Evolutionary conservation across 2,113 vertebrate species (phyloP).

Genomic region (Forbesichthys agassizii): DNA sequence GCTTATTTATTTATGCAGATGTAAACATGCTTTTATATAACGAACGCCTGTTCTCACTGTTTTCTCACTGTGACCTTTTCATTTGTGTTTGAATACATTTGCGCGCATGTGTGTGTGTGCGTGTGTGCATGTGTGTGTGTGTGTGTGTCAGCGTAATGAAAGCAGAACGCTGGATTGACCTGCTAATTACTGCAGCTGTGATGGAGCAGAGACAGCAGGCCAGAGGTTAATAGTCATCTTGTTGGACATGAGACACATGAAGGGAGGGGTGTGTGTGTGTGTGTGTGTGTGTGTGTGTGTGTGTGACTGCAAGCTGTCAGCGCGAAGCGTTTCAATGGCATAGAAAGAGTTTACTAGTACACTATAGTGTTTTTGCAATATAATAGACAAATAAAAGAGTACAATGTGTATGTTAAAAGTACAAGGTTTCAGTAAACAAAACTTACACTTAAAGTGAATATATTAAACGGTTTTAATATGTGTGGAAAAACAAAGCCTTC

Average conservation of each 20-base stretch:
- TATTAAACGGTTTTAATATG: not conserved
- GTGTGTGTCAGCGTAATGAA: conserved; percentile 81
- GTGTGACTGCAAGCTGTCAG: too few species aligned
- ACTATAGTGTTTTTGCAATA: too few species aligned
- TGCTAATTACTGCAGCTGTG: conserved; percentile 97
- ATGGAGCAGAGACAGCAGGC: conserved; percentile 85
- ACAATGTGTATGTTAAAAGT: too few species aligned
- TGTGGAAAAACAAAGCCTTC: too few species aligned
- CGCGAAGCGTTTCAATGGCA: too few species aligned
- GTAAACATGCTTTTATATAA: conserved; percentile 10
- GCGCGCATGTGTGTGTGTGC: not conserved
- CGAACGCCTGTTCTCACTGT: not conserved
- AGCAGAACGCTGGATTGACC: conserved; percentile 92
- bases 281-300: too few species aligned
- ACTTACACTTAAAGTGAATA: not conserved
- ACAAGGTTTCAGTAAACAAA: too few species aligned
- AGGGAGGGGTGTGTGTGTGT: not conserved
- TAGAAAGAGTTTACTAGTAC: too few species aligned
- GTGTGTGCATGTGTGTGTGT: not conserved
- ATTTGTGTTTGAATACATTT: not conserved
- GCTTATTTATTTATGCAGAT: conserved; percentile 20
- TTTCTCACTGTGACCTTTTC: conserved; percentile 2
- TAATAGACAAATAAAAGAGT: too few species aligned
- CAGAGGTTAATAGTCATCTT: conserved; percentile 96
- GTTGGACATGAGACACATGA: conserved; percentile 71